phyloP scores from a whole-genome alignment of 2,113 vertebrate genomes.

The Rhinoptilus africanus region DNA sequence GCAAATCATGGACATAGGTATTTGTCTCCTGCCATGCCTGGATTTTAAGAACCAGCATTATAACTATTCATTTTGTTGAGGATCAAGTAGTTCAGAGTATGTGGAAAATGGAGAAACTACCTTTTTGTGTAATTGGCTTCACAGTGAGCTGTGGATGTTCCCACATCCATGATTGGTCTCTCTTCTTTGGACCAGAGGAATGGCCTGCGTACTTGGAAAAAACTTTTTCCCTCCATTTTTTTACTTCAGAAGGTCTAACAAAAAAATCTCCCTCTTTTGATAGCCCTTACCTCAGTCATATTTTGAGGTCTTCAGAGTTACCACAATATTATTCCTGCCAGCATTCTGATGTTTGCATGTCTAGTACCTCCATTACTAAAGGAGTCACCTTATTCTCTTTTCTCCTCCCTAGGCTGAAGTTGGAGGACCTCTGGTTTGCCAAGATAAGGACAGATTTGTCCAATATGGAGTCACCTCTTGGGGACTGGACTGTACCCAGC shows the following conservation, averaged over 20 bases:
- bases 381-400: background rate
- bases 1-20: background rate
- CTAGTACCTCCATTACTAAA: background rate
- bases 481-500: conserved; percentile 84
- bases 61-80: background rate
- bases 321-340: background rate
- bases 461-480: conserved; percentile 88
- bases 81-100: background rate
- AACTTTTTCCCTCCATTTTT: accelerated
- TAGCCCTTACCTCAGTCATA: background rate
- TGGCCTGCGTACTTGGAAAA: background rate
- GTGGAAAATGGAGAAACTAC: background rate
- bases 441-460: conserved; percentile 77
- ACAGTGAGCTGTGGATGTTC: background rate
- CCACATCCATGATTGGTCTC: background rate
- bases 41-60: background rate
- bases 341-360: background rate
- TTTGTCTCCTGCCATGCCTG: background rate
- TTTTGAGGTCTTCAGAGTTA: background rate
- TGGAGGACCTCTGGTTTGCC: conserved; percentile 85
- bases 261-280: background rate
- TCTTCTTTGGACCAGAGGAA: background rate
- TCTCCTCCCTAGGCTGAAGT: conserved; percentile 82
- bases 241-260: background rate
- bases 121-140: background rate